These are phyloP conservation scores for Brachirus orientalis DNA, from an alignment of 2,113 vertebrate genomes.

Conservation along the genomic window DNA sequence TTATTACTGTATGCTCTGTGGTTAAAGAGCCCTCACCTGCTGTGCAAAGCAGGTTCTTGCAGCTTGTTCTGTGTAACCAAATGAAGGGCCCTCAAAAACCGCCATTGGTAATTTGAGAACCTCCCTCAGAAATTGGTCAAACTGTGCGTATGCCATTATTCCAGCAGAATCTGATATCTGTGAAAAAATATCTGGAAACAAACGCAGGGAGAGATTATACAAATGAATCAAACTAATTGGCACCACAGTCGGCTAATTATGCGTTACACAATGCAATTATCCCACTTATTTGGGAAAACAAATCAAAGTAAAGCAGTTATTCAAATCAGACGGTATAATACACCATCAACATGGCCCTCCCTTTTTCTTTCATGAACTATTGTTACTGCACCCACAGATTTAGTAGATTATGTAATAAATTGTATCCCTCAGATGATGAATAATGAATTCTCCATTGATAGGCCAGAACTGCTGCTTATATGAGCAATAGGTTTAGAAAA, in stretches of 20 bases:
- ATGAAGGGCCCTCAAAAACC: conserved; percentile 97
- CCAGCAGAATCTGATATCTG: conserved; percentile 95
- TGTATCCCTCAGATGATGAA: conserved; percentile 57
- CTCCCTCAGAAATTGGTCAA: conserved; percentile 94
- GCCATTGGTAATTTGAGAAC: conserved; percentile 95
- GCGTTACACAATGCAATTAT: conserved; percentile 68
- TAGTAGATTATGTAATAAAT: conserved; percentile 67
- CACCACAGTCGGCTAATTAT: conserved; percentile 70
- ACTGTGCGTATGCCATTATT: conserved; percentile 92
- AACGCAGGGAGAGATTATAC: conserved; percentile 15
- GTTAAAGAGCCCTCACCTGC: conserved; percentile 82
- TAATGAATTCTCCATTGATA: conserved; percentile 56
- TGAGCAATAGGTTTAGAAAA: conserved; percentile 32
- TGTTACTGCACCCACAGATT: conserved; percentile 54
- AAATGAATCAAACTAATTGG: conserved; percentile 68
- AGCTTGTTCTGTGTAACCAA: conserved; percentile 96
- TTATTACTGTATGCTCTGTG: background rate
- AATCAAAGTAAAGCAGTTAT: conserved; percentile 65
- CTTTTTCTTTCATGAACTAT: conserved; percentile 29
- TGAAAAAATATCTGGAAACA: conserved; percentile 94
- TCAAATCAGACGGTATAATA: conserved; percentile 53
- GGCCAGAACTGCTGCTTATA: conserved; percentile 17
- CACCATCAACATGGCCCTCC: conserved; percentile 24
- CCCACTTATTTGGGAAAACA: conserved; percentile 73
- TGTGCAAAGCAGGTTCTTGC: conserved; percentile 93